phyloP scores from a whole-genome alignment of 2,888 invertebrate genomes.

The Rhagium mordax region DNA sequence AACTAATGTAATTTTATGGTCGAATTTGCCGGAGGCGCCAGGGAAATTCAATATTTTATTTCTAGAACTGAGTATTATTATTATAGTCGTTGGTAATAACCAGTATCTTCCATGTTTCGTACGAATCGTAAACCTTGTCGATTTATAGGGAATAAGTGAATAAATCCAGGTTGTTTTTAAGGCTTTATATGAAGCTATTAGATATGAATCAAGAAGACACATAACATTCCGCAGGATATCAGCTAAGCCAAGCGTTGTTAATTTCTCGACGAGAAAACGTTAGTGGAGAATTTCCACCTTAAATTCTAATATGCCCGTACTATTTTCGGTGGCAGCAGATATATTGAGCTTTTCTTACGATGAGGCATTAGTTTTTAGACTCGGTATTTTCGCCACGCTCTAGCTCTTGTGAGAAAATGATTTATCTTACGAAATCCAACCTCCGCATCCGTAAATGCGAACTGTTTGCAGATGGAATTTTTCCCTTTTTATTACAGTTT shows the following conservation, averaged over 20 bases:
- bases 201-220: constrained; percentile 27
- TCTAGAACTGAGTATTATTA: too few relatives aligned
- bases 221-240: constrained; percentile 26
- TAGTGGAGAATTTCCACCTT: constrained; percentile 7
- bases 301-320: constrained; percentile 6
- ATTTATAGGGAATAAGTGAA: background rate
- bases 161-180: constrained; percentile 15
- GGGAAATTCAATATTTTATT: too few relatives aligned
- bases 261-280: constrained; percentile 13
- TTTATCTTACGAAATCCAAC: constrained; percentile 48
- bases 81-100: too few relatives aligned
- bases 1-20: too few relatives aligned
- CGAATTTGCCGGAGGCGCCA: too few relatives aligned
- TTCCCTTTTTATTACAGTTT: constrained; percentile 41
- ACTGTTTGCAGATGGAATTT: constrained; percentile 47
- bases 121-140: background rate
- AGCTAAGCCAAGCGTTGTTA: constrained; percentile 9
- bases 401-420: constrained; percentile 46
- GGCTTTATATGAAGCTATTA: constrained; percentile 2
- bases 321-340: constrained; percentile 26
- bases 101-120: background rate
- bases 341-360: constrained; percentile 43
- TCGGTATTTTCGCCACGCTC: constrained; percentile 44
- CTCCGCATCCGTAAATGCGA: constrained; percentile 39
- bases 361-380: constrained; percentile 50